phyloP scores from a whole-genome alignment of 1,140 invertebrate species.

The Scylla paramamosain region DNA sequence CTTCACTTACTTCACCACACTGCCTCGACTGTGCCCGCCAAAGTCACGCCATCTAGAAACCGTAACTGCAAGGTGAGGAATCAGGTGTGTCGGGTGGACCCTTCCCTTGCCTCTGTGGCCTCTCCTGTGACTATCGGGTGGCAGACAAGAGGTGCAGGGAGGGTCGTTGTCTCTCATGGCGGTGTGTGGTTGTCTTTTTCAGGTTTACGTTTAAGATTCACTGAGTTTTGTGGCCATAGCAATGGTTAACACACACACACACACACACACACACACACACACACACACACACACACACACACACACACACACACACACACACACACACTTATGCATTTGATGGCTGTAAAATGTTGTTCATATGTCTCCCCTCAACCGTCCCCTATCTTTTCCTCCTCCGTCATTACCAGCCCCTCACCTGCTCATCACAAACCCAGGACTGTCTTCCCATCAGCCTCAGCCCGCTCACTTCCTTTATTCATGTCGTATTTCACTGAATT shows the following conservation, averaged over 20 bases:
- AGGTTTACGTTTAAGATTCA: background rate
- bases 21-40: background rate
- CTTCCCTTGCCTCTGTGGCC: background rate
- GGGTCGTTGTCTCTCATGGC: background rate
- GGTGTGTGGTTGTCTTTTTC: background rate
- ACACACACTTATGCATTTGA: background rate
- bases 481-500: no score
- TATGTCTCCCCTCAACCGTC: background rate
- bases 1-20: background rate
- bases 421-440: no score
- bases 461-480: no score
- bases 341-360: background rate
- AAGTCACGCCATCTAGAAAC: background rate
- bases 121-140: background rate
- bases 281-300: conserved; percentile 31
- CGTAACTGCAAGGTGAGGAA: background rate
- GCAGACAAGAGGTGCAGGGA: background rate
- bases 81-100: background rate
- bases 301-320: conserved; percentile 41
- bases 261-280: conserved; percentile 20
- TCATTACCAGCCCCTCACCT: background rate
- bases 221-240: background rate
- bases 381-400: background rate
- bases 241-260: background rate
- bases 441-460: no score